These are phyloP conservation scores for Mirounga angustirostris DNA, from an alignment of 2,113 vertebrate genomes.

Conservation along the genomic window DNA sequence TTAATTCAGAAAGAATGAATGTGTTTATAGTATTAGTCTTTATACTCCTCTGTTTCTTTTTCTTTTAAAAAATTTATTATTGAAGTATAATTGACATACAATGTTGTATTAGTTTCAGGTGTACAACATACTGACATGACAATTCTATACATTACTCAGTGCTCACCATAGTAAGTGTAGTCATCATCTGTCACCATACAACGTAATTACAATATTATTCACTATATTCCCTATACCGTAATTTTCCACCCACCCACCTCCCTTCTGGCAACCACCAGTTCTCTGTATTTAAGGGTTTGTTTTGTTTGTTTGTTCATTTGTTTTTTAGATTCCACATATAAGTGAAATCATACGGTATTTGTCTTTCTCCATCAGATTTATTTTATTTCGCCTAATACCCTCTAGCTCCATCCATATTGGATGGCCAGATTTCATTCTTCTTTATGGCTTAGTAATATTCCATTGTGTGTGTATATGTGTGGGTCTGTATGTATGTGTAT, in stretches of 20 bases:
- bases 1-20: conserved; percentile 46
- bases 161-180: background rate
- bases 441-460: background rate
- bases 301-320: background rate
- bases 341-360: background rate
- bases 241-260: background rate
- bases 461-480: background rate
- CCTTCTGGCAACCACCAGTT: background rate
- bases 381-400: background rate
- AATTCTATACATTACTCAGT: background rate
- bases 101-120: background rate
- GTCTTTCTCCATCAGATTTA: background rate
- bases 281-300: background rate
- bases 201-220: background rate
- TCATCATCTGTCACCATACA: background rate
- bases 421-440: background rate
- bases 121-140: background rate
- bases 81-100: background rate
- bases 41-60: background rate
- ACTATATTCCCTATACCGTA: background rate
- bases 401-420: background rate
- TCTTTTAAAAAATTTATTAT: background rate
- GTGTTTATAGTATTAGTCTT: background rate
- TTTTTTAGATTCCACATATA: background rate
- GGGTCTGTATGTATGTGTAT: background rate